These are phyloP conservation scores for Drosophila lacertosa DNA, from an alignment of 1,140 invertebrate genomes.

Conservation along the genomic window DNA sequence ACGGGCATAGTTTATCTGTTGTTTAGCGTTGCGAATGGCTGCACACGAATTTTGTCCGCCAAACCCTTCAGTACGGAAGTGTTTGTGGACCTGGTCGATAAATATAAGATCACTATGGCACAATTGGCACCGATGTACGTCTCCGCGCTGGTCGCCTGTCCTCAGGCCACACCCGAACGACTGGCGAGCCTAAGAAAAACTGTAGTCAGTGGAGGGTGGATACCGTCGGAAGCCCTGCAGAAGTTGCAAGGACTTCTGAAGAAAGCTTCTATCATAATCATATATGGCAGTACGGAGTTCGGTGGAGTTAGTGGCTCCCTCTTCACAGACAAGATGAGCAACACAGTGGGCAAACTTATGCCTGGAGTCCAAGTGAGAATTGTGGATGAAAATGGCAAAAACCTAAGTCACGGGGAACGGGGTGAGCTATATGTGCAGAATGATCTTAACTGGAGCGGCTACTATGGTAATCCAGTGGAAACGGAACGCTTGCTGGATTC, in stretches of 20 bases:
- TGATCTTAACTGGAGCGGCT: conserved; percentile 69
- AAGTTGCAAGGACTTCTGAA: conserved; percentile 25
- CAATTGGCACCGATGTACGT: conserved; percentile 49
- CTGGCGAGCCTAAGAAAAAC: conserved; percentile 27
- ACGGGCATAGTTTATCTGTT: conserved; percentile 53
- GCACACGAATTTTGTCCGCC: conserved; percentile 59
- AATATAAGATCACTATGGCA: conserved; percentile 53
- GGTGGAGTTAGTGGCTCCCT: conserved; percentile 25
- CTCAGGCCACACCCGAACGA: conserved; percentile 36
- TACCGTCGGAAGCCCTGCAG: conserved; percentile 29
- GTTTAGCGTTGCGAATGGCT: conserved; percentile 36
- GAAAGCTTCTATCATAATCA: conserved; percentile 32
- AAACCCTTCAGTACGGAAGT: conserved; percentile 52
- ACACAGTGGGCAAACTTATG: conserved; percentile 41
- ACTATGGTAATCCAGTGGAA: conserved; percentile 85
- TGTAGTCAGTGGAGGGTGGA: conserved; percentile 34
- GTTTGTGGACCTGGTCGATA: conserved; percentile 49
- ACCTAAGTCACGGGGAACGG: conserved; percentile 61
- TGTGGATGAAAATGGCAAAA: conserved; percentile 55
- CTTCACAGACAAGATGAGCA: conserved; percentile 35
- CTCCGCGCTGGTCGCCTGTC: conserved; percentile 36
- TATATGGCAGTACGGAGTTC: conserved; percentile 53
- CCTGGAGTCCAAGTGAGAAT: conserved; percentile 68
- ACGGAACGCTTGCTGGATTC: conserved; percentile 85
- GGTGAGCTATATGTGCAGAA: conserved; percentile 83